Conservation (phyloP, 2,797 vertebrate genomes). For the Fratercula arctica region DNA sequence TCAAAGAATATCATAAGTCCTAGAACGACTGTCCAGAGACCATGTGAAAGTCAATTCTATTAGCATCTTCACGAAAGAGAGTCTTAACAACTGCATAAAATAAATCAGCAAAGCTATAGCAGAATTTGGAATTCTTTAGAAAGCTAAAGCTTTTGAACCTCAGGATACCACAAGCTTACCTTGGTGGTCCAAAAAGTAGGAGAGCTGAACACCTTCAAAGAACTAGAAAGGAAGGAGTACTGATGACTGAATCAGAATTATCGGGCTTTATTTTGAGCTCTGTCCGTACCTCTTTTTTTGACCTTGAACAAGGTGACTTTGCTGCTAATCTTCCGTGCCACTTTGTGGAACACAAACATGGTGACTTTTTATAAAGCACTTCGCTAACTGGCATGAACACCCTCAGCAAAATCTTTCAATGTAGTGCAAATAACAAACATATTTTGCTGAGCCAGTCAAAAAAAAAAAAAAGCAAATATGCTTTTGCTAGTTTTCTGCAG, state of each 20-base stretch:
- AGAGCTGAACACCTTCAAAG: not conserved
- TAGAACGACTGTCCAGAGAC: not conserved
- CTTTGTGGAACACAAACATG: not conserved
- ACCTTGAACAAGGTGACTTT: not conserved
- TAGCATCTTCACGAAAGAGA: not conserved
- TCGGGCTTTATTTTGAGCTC: not conserved
- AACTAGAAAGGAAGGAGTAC: not conserved
- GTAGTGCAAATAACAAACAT: not conserved
- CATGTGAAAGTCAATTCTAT: not conserved
- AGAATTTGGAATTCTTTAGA: not conserved
- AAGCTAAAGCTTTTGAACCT: not conserved
- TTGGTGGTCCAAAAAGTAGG: not conserved
- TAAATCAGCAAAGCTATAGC: not conserved
- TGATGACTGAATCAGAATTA: not conserved
- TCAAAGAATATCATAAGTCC: not conserved
- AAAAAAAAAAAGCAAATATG: not conserved
- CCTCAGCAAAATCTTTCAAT: constrained; percentile 30
- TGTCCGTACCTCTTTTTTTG: not conserved
- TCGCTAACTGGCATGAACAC: constrained; percentile 2
- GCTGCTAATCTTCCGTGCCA: not conserved
- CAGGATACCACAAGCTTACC: not conserved
- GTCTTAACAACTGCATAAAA: not conserved
- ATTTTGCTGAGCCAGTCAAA: constrained; percentile 11
- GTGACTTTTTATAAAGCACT: constrained; percentile 33
- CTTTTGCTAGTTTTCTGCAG: constrained; percentile 1